Evolutionary conservation across 1,140 invertebrate genomes (phyloP).

Genomic region (Cylas formicarius): DNA sequence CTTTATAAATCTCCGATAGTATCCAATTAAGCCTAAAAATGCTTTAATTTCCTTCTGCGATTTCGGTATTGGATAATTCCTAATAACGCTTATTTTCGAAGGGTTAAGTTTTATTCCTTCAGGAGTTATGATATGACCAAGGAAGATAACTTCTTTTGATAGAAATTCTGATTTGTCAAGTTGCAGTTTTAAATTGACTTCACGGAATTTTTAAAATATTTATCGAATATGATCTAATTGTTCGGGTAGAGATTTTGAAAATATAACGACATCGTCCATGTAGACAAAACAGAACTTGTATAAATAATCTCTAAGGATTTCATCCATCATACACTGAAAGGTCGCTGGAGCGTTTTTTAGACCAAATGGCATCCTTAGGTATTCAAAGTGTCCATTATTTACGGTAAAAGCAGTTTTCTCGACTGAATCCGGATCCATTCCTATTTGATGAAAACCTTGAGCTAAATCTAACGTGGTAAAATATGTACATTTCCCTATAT

Average conservation of each 20-base stretch:
- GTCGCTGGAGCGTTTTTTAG: constrained; percentile 42
- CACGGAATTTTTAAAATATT: constrained; percentile 25
- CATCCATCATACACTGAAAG: constrained; percentile 44
- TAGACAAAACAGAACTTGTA: constrained; percentile 33
- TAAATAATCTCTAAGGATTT: constrained; percentile 29
- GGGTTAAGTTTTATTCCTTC: constrained; percentile 19
- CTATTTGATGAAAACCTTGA: constrained; percentile 18
- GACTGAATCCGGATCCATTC: constrained; percentile 2
- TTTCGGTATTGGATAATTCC: constrained; percentile 14
- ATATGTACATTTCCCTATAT: constrained; percentile 40
- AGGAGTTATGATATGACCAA: constrained; percentile 18
- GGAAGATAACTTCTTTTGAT: constrained; percentile 20
- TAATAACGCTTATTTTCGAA: constrained; percentile 13
- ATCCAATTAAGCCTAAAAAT: constrained; percentile 24
- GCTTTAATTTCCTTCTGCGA: too few species aligned
- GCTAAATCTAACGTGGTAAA: constrained; percentile 46
- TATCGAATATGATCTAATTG: constrained; percentile 25
- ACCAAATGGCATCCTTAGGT: constrained; percentile 42
- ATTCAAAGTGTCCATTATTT: constrained; percentile 39
- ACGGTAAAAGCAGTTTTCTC: constrained; percentile 9
- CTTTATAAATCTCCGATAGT: constrained; percentile 25
- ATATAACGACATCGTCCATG: constrained; percentile 37
- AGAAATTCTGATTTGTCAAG: constrained; percentile 35
- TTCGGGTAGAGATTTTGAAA: constrained; percentile 26
- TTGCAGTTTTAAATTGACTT: constrained; percentile 31